Evolutionary conservation across 2,797 vertebrate species (phyloP), one percentile per base, ranked within the genome.

Genomic region (Caiman crocodilus): DNA sequence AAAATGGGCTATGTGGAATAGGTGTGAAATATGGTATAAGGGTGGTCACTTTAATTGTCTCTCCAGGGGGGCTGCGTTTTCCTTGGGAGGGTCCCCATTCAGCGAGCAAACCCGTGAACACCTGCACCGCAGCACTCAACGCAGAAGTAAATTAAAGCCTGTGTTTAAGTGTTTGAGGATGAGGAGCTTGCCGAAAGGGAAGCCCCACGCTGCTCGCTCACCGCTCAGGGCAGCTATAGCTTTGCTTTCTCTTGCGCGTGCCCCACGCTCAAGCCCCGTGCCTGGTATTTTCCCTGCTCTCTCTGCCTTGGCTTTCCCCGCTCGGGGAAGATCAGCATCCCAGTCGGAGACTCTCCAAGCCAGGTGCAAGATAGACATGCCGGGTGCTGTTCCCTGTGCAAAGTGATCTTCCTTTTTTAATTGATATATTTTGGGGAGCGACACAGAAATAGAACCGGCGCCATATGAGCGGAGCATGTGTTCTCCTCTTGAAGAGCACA

Each of bases 201-300:
- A 84, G 67, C 76, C 59, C 58, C 69, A 73, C 42, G 9, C 90
- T 73, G 90, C 82, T 76, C 82, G 77, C 74, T 73, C 42, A 50
- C 69, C 10, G 16, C 79, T 94, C 94, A 96, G 93, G 90, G 94
- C 3, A 87, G 42, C 92, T 79, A 78, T 87, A 77, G 69, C 79
- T 86, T 83, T 32, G 79, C 74, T 75, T 60, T 78, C 76, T 32
- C 73, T 64, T 50, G 42, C 10, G 4, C 17, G 56, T 85, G 89
- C 88, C 93, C 57, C 42, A 67, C 58, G 32, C 87, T 21, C 12
- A 65, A 85, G 15, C 64, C 32, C 75, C 64, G 35, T 9, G 0
- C 3, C 58, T 85, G 73, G 17, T 67, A 32, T 86, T n/a, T 84
- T 71, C 30, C 55, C 14, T 78, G 17, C 23, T 80, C 17, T 2